phyloP scores from a whole-genome alignment of 1,140 invertebrate species.

The Oncopodura yosiiana region DNA sequence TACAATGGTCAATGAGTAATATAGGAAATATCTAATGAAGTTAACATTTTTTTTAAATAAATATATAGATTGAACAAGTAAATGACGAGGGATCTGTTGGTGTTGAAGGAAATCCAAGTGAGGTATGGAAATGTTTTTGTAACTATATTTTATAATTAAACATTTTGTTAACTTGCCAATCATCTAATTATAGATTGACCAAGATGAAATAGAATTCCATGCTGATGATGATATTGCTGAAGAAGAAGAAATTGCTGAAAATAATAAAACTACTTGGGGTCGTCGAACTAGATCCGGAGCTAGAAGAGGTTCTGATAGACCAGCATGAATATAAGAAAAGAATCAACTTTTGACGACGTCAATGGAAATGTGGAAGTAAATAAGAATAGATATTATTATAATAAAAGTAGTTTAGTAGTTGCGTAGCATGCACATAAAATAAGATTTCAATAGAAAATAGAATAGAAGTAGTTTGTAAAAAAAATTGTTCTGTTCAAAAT shows the following conservation, averaged over 20 bases:
- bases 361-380: too few species aligned
- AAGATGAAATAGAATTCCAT: constrained; percentile 34
- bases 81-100: neutral
- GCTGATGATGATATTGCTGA: constrained; percentile 21
- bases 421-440: too few species aligned
- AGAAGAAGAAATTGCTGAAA: neutral
- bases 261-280: constrained; percentile 16
- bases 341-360: too few species aligned
- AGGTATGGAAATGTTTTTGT: constrained; percentile 22
- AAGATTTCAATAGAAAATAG: too few species aligned
- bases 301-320: too few species aligned
- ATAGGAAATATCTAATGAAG: neutral
- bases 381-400: too few species aligned
- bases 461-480: too few species aligned
- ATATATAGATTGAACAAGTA: neutral
- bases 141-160: too few species aligned
- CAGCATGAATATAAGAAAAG: too few species aligned
- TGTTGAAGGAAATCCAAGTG: neutral
- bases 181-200: constrained; percentile 19
- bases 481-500: too few species aligned
- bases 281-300: constrained; percentile 19
- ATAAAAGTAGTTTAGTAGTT: too few species aligned
- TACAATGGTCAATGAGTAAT: neutral
- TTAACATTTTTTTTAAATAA: neutral
- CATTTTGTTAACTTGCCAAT: too few species aligned